Evolutionary conservation across 2,113 vertebrate species (phyloP), one percentile per base, ranked within the genome.

Genomic region (Ardeotis arabs): DNA sequence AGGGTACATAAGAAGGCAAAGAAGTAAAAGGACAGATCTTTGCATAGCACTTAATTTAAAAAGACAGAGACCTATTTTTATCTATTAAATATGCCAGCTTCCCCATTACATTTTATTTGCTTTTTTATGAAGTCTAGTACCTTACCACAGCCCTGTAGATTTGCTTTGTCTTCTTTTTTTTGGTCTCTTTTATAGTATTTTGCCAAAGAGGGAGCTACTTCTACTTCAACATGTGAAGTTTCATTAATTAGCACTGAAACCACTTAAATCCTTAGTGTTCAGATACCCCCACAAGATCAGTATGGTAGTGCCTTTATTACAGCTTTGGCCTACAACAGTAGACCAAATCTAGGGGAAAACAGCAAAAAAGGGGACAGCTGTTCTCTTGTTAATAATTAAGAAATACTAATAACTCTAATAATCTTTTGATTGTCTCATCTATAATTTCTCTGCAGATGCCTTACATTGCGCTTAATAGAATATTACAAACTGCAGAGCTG

Each of bases 371-470:
- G 9, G 9, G 49, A 87, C 70, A 85, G 35, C 80, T 89, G 41
- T 86, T 96, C 52, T 76, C 44, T 35, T n/a, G 72, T 60, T 83
- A 90, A 79, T 95, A 84, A 50, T 88, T 82, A 56, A 89, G 53
- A 84, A 87, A 78, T 90, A 55, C 52, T 95, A 70, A 89, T 84
- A 87, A 35, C 58, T 84, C 58, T 84, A 47, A 39, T 81, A 44
- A 72, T 82, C 47, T 76, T 90, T 84, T 84, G 62, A 45, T 87
- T 81, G 45, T 86, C 56, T 75, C 52, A 67, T 78, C 64, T 90
- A 1, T 70, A 50, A 59, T 60, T 93, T 86, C 76, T 86, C 56
- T 3, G 3, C 56, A 70, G 63, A 44, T 78, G 56, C 33, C 29
- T 92, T 90, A 44, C 68, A 23, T 56, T 70, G 21, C 33, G 72